phyloP scores from a whole-genome alignment of 1,140 invertebrate species.

The Camponotus pennsylvanicus region DNA sequence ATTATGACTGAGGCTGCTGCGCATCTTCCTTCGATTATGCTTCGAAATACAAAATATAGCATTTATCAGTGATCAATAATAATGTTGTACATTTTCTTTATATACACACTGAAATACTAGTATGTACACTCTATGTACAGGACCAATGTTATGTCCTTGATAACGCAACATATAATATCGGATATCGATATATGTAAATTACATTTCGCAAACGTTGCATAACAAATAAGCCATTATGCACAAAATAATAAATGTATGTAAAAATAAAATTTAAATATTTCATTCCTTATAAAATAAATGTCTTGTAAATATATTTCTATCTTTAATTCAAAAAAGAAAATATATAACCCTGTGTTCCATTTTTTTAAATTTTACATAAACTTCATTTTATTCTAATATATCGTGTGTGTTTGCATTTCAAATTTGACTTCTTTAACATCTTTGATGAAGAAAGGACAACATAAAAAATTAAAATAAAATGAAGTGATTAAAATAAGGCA shows the following conservation, averaged over 20 bases:
- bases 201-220: slow-evolving; percentile 12
- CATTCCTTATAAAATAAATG: neutral
- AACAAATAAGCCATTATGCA: neutral
- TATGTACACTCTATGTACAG: neutral
- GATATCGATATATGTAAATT: slow-evolving; percentile 44
- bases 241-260: slow-evolving; percentile 1
- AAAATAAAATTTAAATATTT: neutral
- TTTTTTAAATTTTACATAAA: neutral
- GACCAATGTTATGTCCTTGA: neutral
- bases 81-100: slow-evolving; percentile 25
- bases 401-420: neutral
- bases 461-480: neutral
- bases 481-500: slow-evolving; percentile 9
- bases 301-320: neutral
- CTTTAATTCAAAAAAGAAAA: neutral
- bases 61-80: slow-evolving; percentile 51
- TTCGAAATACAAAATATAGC: slow-evolving; percentile 5
- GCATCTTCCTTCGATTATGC: neutral
- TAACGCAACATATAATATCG: neutral
- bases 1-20: too few relatives aligned
- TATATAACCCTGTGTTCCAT: neutral
- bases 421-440: neutral
- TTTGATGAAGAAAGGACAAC: neutral
- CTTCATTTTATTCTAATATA: neutral
- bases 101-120: neutral